These are phyloP conservation scores for Prunella fulvescens DNA, from an alignment of 2,113 vertebrate genomes.

Conservation along the genomic window DNA sequence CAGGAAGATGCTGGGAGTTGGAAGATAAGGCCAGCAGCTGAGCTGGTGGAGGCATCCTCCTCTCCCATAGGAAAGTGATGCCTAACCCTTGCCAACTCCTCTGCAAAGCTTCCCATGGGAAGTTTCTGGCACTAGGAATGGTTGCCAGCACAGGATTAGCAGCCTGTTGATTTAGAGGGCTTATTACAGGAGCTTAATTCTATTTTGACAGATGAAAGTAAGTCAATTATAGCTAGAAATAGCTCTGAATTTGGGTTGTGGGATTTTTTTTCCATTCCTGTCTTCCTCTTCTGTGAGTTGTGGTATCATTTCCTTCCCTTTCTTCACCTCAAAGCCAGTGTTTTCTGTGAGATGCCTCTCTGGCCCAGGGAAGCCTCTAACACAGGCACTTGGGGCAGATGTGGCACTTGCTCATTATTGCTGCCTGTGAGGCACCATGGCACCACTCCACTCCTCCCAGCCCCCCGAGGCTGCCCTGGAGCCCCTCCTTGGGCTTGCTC, in stretches of 20 bases:
- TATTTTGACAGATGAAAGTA: slow-evolving; percentile 75
- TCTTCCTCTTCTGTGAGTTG: not conserved
- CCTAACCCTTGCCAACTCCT: not conserved
- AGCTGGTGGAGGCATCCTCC: not conserved
- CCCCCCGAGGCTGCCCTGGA: not conserved
- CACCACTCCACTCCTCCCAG: not conserved
- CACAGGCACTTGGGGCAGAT: not conserved
- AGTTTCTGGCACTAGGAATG: slow-evolving; percentile 11
- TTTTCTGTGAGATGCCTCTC: not conserved
- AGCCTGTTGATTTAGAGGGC: slow-evolving; percentile 74
- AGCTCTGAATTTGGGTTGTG: slow-evolving; percentile 18
- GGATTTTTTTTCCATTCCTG: not conserved
- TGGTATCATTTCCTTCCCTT: not conserved
- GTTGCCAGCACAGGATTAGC: slow-evolving; percentile 59
- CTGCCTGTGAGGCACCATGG: not conserved
- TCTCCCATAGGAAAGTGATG: not conserved
- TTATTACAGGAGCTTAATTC: slow-evolving; percentile 72
- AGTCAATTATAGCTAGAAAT: slow-evolving; percentile 72
- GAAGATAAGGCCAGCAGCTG: not conserved
- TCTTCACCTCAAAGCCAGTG: not conserved
- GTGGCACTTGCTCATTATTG: not conserved
- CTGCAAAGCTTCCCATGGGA: not conserved
- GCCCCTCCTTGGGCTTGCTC: not conserved
- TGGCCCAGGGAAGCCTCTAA: not conserved
- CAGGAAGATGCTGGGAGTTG: not conserved